Base-by-base conservation (phyloP, 2,113 vertebrate genomes). In the Sebastes schlegelii region DNA sequence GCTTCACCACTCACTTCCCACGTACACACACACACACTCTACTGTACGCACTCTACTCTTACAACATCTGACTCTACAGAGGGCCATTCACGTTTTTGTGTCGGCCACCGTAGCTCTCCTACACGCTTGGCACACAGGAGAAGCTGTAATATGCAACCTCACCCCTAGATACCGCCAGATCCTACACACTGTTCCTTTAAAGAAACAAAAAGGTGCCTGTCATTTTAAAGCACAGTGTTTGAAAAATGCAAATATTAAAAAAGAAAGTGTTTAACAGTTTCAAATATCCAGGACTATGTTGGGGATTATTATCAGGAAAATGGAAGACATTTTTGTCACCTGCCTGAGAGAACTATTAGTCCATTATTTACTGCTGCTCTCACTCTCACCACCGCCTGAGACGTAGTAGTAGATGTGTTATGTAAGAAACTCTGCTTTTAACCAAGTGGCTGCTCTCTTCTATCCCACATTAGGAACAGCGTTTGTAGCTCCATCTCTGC, bases 401-500 rank as follows among this genome's bases (percentile, higher is more conserved):
- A 48, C 7, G 1, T 65, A 48, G 7, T 40, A 34, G 23, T 40
- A 34, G 23, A 62, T 54, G 54, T 52, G 67, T 67, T 61, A 74
- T 57, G 23, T 69, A 58, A 74, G 67, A 72, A 42, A 48, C 67
- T 8, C 12, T 17, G 62, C 19, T 61, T 48, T 62, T 51, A 73
- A 76, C 52, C 13, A 78, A 49, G 51, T 48, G 65, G 58, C 71
- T 66, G 51, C 72, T 80, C 58, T 60, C 49, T 26, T 42, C 51
- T 51, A 8, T 63, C 43, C 62, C 54, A 55, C 61, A 60, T 49
- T 19, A 66, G 74, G 57, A 79, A 46, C n/a, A 68, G 60, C 26
- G 42, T 74, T 63, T 82, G 52, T 26, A 74, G 71, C 51, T 43
- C 75, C 52, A 63, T 77, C 64, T 72, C 63, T 75, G 74, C 80